Evolutionary conservation across 2,888 invertebrate genomes (phyloP), one percentile per base, ranked within the genome.

Genomic region (Drosophila meridiana): DNA sequence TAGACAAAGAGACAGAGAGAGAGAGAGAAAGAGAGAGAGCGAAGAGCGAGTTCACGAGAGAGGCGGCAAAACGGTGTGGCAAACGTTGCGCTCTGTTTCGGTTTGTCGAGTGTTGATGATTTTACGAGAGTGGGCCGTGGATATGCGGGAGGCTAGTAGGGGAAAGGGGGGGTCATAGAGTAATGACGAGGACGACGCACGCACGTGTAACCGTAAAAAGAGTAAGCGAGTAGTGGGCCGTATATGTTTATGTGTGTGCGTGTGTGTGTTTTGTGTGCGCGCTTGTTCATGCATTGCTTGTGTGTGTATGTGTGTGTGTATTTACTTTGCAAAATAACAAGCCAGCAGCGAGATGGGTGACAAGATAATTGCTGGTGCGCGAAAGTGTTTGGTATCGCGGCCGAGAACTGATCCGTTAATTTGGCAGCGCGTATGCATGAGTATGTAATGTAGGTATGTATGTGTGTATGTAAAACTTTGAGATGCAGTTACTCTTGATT

Each of bases 181-280:
- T 69, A 65, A 67, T 76, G 77, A 69, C 76, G 76, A 82, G 76
- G 75, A 74, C 76, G 75, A 67, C 76, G 76, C 81, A 76, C 87
- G 87, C 84, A 84, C 84, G 84, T 84, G 84, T 84, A 87, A 83
- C 82, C 82, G 82, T 88, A 80, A 89, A 84, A 89, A 86, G 78
- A 82, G 83, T 78, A 72, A 73, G 73, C 72, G 70, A 61, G 59
- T 69, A 66, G 66, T 62, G 64, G 76, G 64, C 45, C 30, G 62
- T 68, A 64, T 45, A 62, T 48, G 52, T 62, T 45, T 42, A 14
- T 47, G 36, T 55, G 43, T 59, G 55, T 60, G 32, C 47, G 32
- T 58, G 13, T 38, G 45, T 45, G 11, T 40, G 26, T 55, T 45
- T 55, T 36, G 45, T 78, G 65, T 65, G 64, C 34, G 11, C 43